Evolutionary conservation across 2,797 vertebrate genomes (phyloP), one percentile per base, ranked within the genome.

Genomic region (Ptychadena robeensis): DNA sequence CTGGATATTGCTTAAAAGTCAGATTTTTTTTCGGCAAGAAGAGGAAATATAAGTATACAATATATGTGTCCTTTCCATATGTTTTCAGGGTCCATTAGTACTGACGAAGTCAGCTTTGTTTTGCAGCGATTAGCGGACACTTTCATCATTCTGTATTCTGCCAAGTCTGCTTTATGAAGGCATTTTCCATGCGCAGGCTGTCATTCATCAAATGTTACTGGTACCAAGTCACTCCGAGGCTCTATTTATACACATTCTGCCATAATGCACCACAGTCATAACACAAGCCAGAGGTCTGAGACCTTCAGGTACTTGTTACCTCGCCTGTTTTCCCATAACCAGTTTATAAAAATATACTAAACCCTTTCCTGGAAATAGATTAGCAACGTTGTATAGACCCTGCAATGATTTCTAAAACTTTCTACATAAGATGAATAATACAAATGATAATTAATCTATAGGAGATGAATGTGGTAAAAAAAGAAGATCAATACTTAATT

Each of bases 141-240:
- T 80, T 71, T 80, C 67, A 80, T 80, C 68, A 61, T 71, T 63
- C 35, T 71, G 67, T 61, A 61, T 71, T 80, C 68, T 63, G 66
- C 66, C 48, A 71, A 40, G 32, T 61, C 57, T 40, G 78, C 78
- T 80, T 71, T 71, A 80, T 80, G 67, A 28, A 80, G 78, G 78
- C 78, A 71, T 67, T 80, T 71, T 70, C 78, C 66, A 30, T 61
- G 30, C 59, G 31, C 78, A 59, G 78, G 66, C 66, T 57, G 53
- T 70, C 66, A 80, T 80, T 70, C 67, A 80, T 80, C 78, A 80
- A 71, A 71, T 18, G 35, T 32, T 38, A 80, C 67, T 30, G 34
- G 77, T 38, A 30, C 35, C 14, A 66, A 63, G 67, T 80, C 78
- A 69, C 66, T 79, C 66, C 76, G 34, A 32, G 2, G 66, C 44